Conservation (phyloP, 2,888 invertebrate genomes). For the Pseudeuparius sepicola region DNA sequence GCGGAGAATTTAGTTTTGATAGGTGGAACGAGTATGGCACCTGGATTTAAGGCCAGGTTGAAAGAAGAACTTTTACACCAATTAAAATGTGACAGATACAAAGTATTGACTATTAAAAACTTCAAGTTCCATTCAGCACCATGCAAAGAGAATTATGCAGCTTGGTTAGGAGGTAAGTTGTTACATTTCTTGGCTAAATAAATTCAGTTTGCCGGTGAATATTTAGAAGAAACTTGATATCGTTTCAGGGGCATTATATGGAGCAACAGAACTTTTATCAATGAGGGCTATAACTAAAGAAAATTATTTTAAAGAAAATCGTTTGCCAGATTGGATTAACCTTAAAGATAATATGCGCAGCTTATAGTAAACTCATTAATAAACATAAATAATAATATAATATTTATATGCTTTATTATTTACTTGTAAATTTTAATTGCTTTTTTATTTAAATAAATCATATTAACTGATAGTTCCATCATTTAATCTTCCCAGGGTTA, state of each 20-base stretch:
- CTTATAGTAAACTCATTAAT: too few relatives aligned
- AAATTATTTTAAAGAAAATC: conserved; percentile 54
- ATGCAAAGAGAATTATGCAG: conserved; percentile 68
- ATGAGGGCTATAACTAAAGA: conserved; percentile 67
- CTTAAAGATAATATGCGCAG: too few relatives aligned
- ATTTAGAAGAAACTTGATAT: conserved; percentile 3
- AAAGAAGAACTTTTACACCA: conserved; percentile 64
- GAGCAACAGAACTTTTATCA: conserved; percentile 62
- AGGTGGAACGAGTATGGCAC: conserved; percentile 77
- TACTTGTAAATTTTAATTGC: too few relatives aligned
- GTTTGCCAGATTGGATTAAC: conserved; percentile 80
- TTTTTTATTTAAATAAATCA: too few relatives aligned
- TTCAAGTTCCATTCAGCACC: conserved; percentile 78
- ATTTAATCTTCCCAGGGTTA: too few relatives aligned
- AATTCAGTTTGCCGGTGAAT: conserved; percentile 1
- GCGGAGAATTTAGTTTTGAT: conserved; percentile 77
- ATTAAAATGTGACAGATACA: conserved; percentile 51
- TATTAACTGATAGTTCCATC: too few relatives aligned
- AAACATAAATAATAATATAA: too few relatives aligned
- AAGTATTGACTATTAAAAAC: conserved; percentile 48
- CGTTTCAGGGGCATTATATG: conserved; percentile 58
- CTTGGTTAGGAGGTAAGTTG: conserved; percentile 71
- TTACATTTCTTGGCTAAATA: background rate
- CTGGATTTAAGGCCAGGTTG: conserved; percentile 74
- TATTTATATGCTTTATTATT: too few relatives aligned